phyloP scores from a whole-genome alignment of 2,888 invertebrate genomes.

The Ormyrus rosae region DNA sequence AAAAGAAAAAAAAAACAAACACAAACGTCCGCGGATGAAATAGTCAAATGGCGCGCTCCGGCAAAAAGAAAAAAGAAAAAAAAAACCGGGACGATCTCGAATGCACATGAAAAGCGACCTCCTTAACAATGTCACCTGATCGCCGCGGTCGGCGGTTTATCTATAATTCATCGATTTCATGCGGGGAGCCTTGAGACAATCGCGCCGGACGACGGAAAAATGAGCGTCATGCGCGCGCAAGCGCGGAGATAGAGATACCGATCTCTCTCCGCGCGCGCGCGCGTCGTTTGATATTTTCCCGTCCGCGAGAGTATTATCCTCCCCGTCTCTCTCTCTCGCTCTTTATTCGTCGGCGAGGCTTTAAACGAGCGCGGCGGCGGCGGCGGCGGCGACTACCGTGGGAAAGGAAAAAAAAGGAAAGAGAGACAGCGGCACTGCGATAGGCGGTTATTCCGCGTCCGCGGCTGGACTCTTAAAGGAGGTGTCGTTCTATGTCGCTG shows the following conservation, averaged over 20 bases:
- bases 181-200: slow-evolving; percentile 53
- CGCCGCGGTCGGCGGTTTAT: slow-evolving; percentile 44
- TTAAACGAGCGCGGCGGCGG: slow-evolving; percentile 37
- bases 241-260: not conserved
- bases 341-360: slow-evolving; percentile 52
- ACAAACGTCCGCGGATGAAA: not conserved
- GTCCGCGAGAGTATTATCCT: slow-evolving; percentile 29
- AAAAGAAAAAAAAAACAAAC: not conserved
- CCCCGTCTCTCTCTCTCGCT: slow-evolving; percentile 23
- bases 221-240: slow-evolving; percentile 44
- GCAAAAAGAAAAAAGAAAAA: slow-evolving; percentile 19
- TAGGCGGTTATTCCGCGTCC: slow-evolving; percentile 60
- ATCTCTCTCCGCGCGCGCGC: slow-evolving; percentile 30
- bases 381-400: slow-evolving; percentile 32
- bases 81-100: not conserved
- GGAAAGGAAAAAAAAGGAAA: slow-evolving; percentile 48
- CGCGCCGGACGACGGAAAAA: slow-evolving; percentile 47
- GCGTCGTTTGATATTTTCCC: slow-evolving; percentile 52
- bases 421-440: slow-evolving; percentile 57
- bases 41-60: slow-evolving; percentile 40
- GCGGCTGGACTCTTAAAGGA: slow-evolving; percentile 60
- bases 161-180: slow-evolving; percentile 57
- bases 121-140: slow-evolving; percentile 48
- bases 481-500: slow-evolving; percentile 66
- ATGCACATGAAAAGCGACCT: slow-evolving; percentile 29